A percentile compares a stretch with the other conserved stretches of the same genome.
phyloP scores from a whole-genome alignment of 2,888 invertebrate species.

The Poecilobothrus nobilitatus region DNA sequence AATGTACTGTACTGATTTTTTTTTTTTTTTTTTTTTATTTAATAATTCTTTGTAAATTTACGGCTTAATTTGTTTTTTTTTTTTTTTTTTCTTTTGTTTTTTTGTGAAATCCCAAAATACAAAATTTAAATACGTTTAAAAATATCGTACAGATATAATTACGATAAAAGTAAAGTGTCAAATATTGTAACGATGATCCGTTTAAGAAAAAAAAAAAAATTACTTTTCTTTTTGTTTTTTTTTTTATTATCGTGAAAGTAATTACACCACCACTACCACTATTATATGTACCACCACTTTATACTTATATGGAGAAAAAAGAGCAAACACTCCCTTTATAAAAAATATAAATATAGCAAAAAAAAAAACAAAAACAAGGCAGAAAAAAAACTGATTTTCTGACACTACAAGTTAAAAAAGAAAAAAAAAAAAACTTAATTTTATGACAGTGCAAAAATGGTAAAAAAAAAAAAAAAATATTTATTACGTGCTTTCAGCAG shows the following conservation, averaged over 20 bases:
- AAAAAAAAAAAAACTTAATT: neutral
- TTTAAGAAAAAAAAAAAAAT: neutral
- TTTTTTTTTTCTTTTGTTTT: too few relatives aligned
- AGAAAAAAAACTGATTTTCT: neutral
- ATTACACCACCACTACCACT: neutral
- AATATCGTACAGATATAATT: too few relatives aligned
- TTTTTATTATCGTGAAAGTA: neutral
- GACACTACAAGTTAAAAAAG: neutral
- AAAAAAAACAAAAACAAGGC: neutral
- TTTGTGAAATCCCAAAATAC: too few relatives aligned
- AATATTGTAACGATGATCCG: neutral
- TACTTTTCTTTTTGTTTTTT: neutral
- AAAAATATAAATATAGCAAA: neutral
- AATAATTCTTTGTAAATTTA: too few relatives aligned
- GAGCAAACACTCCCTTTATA: neutral
- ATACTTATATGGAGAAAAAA: too few relatives aligned
- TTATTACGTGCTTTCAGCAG: neutral
- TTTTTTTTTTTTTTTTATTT: too few relatives aligned
- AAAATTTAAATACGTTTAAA: too few relatives aligned
- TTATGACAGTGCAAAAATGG: too few relatives aligned
- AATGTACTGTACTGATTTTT: too few relatives aligned
- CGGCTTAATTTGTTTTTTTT: too few relatives aligned
- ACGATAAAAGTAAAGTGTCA: too few relatives aligned
- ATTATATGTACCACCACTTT: neutral
- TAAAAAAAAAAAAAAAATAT: neutral